Percentiles rank a stretch among this genome's conserved stretches.
Conservation (phyloP, 2,888 invertebrate genomes). For the Ennomos fuscantarius region DNA sequence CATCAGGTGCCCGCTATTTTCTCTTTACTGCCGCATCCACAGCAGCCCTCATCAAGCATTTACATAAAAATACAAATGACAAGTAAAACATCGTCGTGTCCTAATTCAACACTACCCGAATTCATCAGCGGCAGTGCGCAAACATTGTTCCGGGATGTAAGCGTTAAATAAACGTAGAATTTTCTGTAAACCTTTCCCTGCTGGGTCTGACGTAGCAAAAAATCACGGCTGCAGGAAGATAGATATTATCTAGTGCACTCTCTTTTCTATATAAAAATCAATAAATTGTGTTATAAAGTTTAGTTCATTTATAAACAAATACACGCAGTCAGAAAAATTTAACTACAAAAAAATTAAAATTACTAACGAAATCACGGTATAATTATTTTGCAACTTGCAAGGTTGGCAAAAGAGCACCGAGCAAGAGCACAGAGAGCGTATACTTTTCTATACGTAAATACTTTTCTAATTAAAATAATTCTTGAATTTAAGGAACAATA, state of each 20-base stretch:
- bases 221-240: slow-evolving; percentile 2
- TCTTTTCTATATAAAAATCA: too few relatives aligned
- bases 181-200: slow-evolving; percentile 54
- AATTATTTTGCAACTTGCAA: neutral
- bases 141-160: slow-evolving; percentile 61
- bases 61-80: slow-evolving; percentile 51
- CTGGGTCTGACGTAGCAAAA: slow-evolving; percentile 12
- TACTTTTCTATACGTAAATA: too few relatives aligned
- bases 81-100: slow-evolving; percentile 56
- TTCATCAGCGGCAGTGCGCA: slow-evolving; percentile 72
- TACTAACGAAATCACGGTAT: too few relatives aligned
- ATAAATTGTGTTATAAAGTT: too few relatives aligned
- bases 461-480: too few relatives aligned
- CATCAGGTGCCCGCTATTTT: too few relatives aligned
- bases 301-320: too few relatives aligned
- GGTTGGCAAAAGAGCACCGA: too few relatives aligned
- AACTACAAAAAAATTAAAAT: too few relatives aligned
- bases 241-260: neutral
- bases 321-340: too few relatives aligned
- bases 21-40: neutral
- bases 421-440: too few relatives aligned
- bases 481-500: too few relatives aligned
- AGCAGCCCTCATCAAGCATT: slow-evolving; percentile 29
- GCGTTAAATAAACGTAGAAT: slow-evolving; percentile 70
- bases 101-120: slow-evolving; percentile 76